Evolutionary conservation across 92 coral and sea anemone species (phyloP), one percentile per base, ranked within the genome.

Genomic region (Phymanthus crucifer): DNA sequence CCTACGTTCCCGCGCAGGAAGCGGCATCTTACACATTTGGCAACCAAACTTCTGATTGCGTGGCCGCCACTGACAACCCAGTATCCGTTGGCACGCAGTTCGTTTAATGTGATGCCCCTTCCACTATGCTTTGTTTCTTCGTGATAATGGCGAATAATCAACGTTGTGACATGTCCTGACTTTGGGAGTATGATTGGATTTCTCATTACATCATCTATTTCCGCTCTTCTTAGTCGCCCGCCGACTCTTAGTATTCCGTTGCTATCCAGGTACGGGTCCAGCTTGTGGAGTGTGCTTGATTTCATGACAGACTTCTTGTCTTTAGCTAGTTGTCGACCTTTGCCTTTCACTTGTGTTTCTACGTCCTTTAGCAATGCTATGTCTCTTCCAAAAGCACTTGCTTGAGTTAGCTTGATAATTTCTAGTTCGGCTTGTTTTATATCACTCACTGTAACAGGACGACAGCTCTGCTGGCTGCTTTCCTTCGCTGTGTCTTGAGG

Each of bases 361-460:
- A n/a, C n/a, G n/a, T n/a, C n/a, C n/a, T n/a, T n/a, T n/a, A n/a
- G n/a, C n/a, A n/a, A n/a, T n/a, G n/a, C 84, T 35, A 70, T 75
- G 84, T 88, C 50, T 88, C 89, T 32, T 82, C 71, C 27, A 80
- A 37, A 37, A 83, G 91, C 54, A 83, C 85, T 10, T 58, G 73
- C 47, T 83, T 83, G 50, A n/a, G n/a, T n/a, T n/a, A n/a, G n/a
- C n/a, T n/a, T n/a, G 35, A 78, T 83, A 67, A 83, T 76, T 78
- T 78, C 91, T 26, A 13, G 34, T 61, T 87, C 78, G n/a, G 87
- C 85, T 40, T 83, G 78, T 47, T 78, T 77, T 72, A 87, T 50
- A 75, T 45, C 80, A 32, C 71, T 33, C 14, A 76, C 83, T 23
- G 36, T 86, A 35, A 82, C 6, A 72, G 76, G 16, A 38, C 75